These are phyloP conservation scores for Megaustenia siamemsis DNA, from an alignment of 2,888 invertebrate genomes.

Conservation along the genomic window DNA sequence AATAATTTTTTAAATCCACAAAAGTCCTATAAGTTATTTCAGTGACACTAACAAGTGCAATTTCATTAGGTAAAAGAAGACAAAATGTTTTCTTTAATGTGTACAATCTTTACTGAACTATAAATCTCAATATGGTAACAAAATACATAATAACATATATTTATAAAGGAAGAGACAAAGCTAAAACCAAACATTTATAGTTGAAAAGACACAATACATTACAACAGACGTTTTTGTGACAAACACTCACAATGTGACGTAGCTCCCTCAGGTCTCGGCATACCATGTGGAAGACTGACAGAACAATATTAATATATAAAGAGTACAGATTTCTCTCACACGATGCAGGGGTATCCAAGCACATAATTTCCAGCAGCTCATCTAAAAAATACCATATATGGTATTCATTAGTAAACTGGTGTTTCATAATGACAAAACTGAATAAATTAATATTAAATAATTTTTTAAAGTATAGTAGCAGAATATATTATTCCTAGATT, in stretches of 20 bases:
- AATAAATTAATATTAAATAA: no score
- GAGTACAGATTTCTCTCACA: conserved; percentile 83
- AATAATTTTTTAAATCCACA: no score
- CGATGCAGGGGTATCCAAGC: conserved; percentile 72
- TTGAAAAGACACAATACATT: not conserved
- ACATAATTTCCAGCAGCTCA: conserved; percentile 82
- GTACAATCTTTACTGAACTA: no score
- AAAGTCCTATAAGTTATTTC: no score
- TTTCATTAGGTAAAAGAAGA: no score
- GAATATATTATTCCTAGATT: no score
- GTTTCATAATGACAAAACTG: no score
- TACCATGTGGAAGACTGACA: conserved; percentile 90
- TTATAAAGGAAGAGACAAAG: not conserved
- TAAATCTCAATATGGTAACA: not conserved
- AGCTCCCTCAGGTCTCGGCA: conserved; percentile 92
- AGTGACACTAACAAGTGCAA: no score
- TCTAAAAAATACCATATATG: conserved; percentile 77
- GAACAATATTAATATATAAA: conserved; percentile 89
- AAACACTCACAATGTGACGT: conserved; percentile 86
- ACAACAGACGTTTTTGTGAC: not conserved
- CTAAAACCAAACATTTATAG: not conserved
- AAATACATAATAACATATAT: not conserved
- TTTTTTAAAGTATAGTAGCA: no score
- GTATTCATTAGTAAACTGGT: no score
- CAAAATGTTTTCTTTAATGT: no score